Evolutionary conservation across 2,888 invertebrate genomes (phyloP).

Genomic region (Pseudanteris insignis): DNA sequence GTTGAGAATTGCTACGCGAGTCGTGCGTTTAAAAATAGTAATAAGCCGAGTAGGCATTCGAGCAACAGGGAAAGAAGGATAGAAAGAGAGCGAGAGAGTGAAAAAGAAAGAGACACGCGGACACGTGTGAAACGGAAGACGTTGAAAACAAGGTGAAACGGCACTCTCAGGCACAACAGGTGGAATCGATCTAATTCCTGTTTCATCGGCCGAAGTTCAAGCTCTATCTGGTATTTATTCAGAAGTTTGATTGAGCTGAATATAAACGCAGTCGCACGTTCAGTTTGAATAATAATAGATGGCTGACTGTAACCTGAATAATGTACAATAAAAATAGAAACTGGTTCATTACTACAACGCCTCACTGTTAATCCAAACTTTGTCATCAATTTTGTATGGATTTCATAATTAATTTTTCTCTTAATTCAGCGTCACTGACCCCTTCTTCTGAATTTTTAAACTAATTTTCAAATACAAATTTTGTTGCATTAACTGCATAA

Average conservation of each 20-base stretch:
- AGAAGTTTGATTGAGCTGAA: constrained; percentile 17
- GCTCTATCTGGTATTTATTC: constrained; percentile 11
- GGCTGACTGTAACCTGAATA: constrained; percentile 23
- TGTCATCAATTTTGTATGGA: too few species aligned
- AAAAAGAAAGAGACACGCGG: too few species aligned
- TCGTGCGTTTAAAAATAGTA: constrained; percentile 64
- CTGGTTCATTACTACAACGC: too few species aligned
- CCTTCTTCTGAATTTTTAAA: too few species aligned
- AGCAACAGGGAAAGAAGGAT: constrained; percentile 49
- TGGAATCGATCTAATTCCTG: constrained; percentile 35
- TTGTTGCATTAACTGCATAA: too few species aligned
- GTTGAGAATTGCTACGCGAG: constrained; percentile 61
- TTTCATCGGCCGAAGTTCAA: constrained; percentile 21
- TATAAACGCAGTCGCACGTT: constrained; percentile 10
- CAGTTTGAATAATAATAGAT: constrained; percentile 31
- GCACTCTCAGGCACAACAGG: constrained; percentile 41
- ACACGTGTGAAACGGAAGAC: constrained; percentile 11
- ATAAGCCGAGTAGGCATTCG: constrained; percentile 57
- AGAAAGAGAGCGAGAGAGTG: background rate
- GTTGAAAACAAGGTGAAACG: constrained; percentile 28
- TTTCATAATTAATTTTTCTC: too few species aligned
- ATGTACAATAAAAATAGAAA: constrained; percentile 27
- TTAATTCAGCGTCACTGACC: too few species aligned
- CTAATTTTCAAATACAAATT: too few species aligned
- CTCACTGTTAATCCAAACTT: too few species aligned